Evolutionary conservation across 2,888 invertebrate species (phyloP).

Genomic region (Noctua janthe): DNA sequence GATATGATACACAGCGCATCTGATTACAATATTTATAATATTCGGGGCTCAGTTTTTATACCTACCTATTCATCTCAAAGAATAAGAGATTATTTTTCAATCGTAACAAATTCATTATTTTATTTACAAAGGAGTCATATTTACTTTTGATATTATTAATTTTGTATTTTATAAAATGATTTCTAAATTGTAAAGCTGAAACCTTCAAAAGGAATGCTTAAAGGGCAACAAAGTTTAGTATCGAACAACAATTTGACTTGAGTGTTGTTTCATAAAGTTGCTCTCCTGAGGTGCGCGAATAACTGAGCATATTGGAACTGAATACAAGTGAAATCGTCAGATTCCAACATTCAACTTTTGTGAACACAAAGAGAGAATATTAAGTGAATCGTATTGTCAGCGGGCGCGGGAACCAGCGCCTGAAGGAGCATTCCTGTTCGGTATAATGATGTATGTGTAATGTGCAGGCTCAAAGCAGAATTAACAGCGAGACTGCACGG

Average conservation of each 20-base stretch:
- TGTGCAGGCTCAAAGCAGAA: constrained; percentile 7
- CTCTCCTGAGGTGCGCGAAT: constrained; percentile 22
- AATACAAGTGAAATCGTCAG: constrained; percentile 24
- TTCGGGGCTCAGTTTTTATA: constrained; percentile 5
- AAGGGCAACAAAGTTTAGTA: constrained; percentile 41
- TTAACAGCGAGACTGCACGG: background rate
- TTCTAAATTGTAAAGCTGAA: constrained; percentile 23
- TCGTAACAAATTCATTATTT: constrained; percentile 2
- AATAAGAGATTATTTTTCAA: constrained; percentile 7
- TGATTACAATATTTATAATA: constrained; percentile 21
- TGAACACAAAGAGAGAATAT: constrained; percentile 43
- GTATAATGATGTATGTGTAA: constrained; percentile 22
- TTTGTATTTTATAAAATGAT: constrained; percentile 37
- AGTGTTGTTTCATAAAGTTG: constrained; percentile 45
- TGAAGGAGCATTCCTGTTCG: constrained; percentile 1
- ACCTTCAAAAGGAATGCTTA: constrained; percentile 37
- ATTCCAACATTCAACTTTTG: constrained; percentile 36
- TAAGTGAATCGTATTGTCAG: constrained; percentile 31
- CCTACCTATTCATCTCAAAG: constrained; percentile 9
- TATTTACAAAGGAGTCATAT: constrained; percentile 18
- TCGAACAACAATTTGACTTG: constrained; percentile 33
- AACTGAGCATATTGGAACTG: constrained; percentile 21
- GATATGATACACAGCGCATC: constrained; percentile 8
- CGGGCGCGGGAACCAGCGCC: background rate
- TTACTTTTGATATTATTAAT: constrained; percentile 31